phyloP scores from a whole-genome alignment of 2,113 vertebrate species.

The Otocyon megalotis region DNA sequence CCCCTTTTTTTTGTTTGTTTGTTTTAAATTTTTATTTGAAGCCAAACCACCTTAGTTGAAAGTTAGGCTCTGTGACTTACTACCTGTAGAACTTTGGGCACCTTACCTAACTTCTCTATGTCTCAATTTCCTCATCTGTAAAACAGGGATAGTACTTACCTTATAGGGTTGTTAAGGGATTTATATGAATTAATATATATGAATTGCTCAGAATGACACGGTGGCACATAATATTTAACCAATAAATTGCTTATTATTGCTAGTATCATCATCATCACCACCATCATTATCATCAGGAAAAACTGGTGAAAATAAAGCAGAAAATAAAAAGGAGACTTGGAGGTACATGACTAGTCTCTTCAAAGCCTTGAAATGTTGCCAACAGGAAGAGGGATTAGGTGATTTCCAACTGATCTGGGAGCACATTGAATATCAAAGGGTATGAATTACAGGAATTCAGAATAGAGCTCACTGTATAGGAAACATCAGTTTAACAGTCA shows the following conservation, averaged over 20 bases:
- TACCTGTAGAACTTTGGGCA: neutral
- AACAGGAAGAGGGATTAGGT: slow-evolving; percentile 53
- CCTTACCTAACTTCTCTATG: neutral
- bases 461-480: neutral
- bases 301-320: slow-evolving; percentile 35
- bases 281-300: neutral
- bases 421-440: slow-evolving; percentile 44
- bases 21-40: too few relatives aligned
- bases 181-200: neutral
- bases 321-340: slow-evolving; percentile 6
- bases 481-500: neutral
- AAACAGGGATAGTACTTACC: neutral
- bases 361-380: slow-evolving; percentile 72
- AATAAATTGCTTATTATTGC: neutral
- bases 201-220: neutral
- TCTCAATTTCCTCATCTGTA: neutral
- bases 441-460: slow-evolving; percentile 51
- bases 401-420: slow-evolving; percentile 48
- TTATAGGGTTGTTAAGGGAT: neutral
- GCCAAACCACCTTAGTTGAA: neutral
- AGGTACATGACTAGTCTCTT: slow-evolving; percentile 41
- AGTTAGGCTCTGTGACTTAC: neutral
- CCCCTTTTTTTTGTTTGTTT: too few relatives aligned
- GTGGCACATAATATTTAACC: neutral
- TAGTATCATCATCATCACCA: neutral